Evolutionary conservation across 2,888 invertebrate species (phyloP).

Genomic region (Invenusta paracnida): DNA sequence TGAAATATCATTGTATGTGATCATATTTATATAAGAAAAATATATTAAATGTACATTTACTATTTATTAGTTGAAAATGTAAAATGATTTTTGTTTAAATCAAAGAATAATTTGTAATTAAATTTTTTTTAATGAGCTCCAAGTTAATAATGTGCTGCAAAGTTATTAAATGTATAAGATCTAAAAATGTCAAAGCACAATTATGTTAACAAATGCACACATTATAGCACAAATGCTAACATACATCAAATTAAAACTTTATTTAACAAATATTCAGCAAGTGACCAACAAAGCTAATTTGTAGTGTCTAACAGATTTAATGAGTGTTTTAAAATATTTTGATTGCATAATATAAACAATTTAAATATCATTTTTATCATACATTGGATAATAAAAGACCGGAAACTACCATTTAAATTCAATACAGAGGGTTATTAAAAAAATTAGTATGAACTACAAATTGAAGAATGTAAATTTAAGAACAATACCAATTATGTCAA

Average conservation of each 20-base stretch:
- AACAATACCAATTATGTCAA: not conserved
- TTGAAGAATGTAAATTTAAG: not conserved
- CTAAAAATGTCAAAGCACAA: not conserved
- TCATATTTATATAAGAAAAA: not conserved
- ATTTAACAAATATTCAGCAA: not conserved
- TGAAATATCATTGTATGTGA: not conserved
- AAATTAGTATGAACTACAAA: not conserved
- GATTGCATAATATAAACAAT: not conserved
- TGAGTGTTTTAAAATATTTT: not conserved
- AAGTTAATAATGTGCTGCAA: not conserved
- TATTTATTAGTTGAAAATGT: not conserved
- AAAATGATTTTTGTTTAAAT: not conserved
- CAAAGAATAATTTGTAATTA: not conserved
- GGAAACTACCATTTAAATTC: not conserved
- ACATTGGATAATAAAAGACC: not conserved
- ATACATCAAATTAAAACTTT: not conserved
- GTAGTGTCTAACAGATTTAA: not conserved
- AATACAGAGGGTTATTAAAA: not conserved
- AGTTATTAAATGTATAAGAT: not conserved
- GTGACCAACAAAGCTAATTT: not conserved
- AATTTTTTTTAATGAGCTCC: not conserved
- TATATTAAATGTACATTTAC: not conserved
- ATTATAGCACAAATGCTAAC: not conserved
- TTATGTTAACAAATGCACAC: too few species aligned
- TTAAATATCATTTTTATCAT: not conserved